Conservation (phyloP, 2,888 invertebrate genomes). For the Dryocosmus kuriphilus region DNA sequence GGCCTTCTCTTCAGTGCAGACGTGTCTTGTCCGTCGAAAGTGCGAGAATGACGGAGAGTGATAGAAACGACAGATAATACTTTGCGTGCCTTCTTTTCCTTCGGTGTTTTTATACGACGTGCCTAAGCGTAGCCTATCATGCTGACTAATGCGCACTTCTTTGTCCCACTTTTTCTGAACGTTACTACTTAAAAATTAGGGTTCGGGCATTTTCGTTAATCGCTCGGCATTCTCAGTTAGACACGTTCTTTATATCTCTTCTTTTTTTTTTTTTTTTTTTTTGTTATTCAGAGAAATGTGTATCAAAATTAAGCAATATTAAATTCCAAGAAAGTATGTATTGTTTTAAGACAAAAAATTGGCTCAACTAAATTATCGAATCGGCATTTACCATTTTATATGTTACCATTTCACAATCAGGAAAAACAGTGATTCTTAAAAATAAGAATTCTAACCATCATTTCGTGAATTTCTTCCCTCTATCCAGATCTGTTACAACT, state of each 20-base stretch:
- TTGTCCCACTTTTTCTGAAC: conserved; percentile 2
- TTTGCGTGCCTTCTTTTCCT: conserved; percentile 55
- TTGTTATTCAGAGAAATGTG: not conserved
- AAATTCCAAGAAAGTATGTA: too few relatives aligned
- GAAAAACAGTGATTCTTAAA: too few relatives aligned
- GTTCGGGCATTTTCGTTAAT: not conserved
- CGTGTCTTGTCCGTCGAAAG: conserved; percentile 63
- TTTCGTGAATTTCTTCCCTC: too few relatives aligned
- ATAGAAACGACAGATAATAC: conserved; percentile 56
- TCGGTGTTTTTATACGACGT: conserved; percentile 52
- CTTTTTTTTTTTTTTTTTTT: too few relatives aligned
- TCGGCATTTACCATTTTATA: too few relatives aligned
- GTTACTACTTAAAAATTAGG: conserved; percentile 2
- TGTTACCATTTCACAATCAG: too few relatives aligned
- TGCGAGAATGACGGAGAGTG: conserved; percentile 69
- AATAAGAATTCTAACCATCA: too few relatives aligned
- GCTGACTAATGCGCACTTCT: conserved; percentile 37
- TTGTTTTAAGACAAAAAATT: too few relatives aligned
- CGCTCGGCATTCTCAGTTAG: not conserved
- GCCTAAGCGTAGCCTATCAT: conserved; percentile 56
- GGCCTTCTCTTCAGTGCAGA: conserved; percentile 47
- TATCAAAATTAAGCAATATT: too few relatives aligned
- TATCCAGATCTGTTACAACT: not conserved
- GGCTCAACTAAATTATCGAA: too few relatives aligned
- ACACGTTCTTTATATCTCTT: not conserved